Evolutionary conservation across 2,888 invertebrate species (phyloP), one percentile per base, ranked within the genome.

Genomic region (Galerucella calmariensis): DNA sequence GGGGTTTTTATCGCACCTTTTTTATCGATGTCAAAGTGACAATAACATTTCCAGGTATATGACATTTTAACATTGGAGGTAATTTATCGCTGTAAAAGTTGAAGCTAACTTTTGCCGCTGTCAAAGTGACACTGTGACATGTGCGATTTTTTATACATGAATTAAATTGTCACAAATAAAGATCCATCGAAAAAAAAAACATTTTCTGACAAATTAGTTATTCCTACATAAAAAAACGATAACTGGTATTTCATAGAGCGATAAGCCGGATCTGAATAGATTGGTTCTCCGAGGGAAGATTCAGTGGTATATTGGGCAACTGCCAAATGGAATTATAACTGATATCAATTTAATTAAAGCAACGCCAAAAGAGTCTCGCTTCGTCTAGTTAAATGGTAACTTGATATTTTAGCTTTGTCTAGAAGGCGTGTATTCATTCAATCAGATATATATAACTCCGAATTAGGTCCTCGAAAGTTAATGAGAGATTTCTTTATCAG

Each of bases 401-500:
- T 65, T 27, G 12, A 44, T 58, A 24, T 69, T 46, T 58, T 59
- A 20, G 66, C 69, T 58, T 73, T 62, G 58, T 68, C 69, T 69
- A 41, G 12, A 56, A 70, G 71, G 70, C 71, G 67, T 67, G 58
- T 56, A 46, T 51, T 65, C 12, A 20, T 61, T 35, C 73, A 63
- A 62, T 73, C 61, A 69, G 70, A 67, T 70, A 74, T 70, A 75
- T 75, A 78, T 75, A 35, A 8, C 74, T 78, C 79, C 69, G 81
- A 80, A 83, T 82, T 81, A 81, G 81, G 79, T 77, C 70, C 80
- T 82, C 80, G 80, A 82, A 81, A 83, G 83, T 83, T 83, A 82
- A 83, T 82, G 81, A 81, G 83, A 79, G 81, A 81, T 81, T 84
- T 85, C 84, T 84, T 85, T 84, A 84, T 84, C 84, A 84, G 83